Evolutionary conservation across 2,888 invertebrate species (phyloP).

Genomic region (Teinopalpus imperialis): DNA sequence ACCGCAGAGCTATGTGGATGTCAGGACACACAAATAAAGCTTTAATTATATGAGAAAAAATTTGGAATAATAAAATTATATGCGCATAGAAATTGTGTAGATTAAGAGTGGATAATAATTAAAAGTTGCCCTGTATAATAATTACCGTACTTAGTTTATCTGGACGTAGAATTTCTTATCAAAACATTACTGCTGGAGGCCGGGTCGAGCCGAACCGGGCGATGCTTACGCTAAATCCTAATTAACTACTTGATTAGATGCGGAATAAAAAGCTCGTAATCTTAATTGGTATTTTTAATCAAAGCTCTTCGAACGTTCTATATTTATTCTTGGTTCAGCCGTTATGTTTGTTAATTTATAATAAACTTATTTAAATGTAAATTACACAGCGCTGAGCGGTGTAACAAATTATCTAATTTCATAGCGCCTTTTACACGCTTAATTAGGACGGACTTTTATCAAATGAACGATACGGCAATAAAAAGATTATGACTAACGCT

Average conservation of each 20-base stretch:
- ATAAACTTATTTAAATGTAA: constrained; percentile 31
- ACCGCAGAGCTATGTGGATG: too few relatives aligned
- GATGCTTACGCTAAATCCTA: constrained; percentile 60
- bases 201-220: constrained; percentile 29
- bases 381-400: constrained; percentile 3
- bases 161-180: constrained; percentile 27
- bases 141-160: constrained; percentile 18
- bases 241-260: constrained; percentile 73
- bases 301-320: constrained; percentile 46
- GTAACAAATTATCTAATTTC: constrained; percentile 22
- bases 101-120: constrained; percentile 13
- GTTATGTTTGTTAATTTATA: constrained; percentile 35
- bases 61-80: neutral
- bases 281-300: constrained; percentile 76
- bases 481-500: constrained; percentile 32
- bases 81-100: constrained; percentile 16
- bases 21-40: neutral
- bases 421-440: constrained; percentile 27
- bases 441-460: constrained; percentile 25
- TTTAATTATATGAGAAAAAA: neutral
- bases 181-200: constrained; percentile 22
- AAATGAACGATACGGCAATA: constrained; percentile 30
- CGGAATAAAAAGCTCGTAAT: constrained; percentile 71
- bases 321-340: constrained; percentile 25
- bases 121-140: constrained; percentile 17